Conservation (phyloP, 2,113 vertebrate genomes). For the Caranx ignobilis region DNA sequence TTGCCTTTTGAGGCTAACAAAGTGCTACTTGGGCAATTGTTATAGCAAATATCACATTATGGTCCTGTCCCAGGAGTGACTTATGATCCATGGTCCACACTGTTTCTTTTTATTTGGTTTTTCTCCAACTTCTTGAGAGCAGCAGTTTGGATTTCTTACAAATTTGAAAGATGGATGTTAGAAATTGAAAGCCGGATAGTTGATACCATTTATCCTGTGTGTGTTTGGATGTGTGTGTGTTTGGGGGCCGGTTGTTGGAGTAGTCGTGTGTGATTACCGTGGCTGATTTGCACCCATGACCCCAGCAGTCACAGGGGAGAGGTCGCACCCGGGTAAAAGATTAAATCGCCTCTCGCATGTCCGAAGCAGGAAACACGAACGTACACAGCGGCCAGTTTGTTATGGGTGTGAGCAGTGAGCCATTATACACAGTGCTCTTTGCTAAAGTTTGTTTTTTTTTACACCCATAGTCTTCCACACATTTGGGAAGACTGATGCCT, state of each 20-base stretch:
- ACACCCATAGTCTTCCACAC: conserved; percentile 4
- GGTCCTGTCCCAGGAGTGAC: background rate
- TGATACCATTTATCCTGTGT: background rate
- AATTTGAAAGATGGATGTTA: conserved; percentile 1
- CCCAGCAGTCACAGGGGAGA: conserved; percentile 19
- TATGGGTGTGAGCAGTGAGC: background rate
- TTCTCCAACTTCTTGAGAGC: background rate
- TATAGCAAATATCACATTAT: conserved; percentile 34
- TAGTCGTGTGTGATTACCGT: background rate
- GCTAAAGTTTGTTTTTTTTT: conserved; percentile 36
- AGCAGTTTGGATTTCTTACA: background rate
- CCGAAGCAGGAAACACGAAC: conserved; percentile 38
- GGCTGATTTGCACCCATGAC: conserved; percentile 32
- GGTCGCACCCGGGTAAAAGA: conserved; percentile 20
- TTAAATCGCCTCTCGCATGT: conserved; percentile 40
- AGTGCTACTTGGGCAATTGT: background rate
- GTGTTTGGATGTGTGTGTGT: background rate
- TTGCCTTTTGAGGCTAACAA: conserved; percentile 1
- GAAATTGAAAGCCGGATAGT: background rate
- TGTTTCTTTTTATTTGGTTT: background rate
- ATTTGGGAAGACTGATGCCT: conserved; percentile 28
- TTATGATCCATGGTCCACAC: background rate
- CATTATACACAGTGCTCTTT: conserved; percentile 11
- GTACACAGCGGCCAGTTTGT: conserved; percentile 35
- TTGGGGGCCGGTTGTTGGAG: background rate